Evolutionary conservation across 2,797 vertebrate genomes (phyloP).

Genomic region (Menidia menidia): DNA sequence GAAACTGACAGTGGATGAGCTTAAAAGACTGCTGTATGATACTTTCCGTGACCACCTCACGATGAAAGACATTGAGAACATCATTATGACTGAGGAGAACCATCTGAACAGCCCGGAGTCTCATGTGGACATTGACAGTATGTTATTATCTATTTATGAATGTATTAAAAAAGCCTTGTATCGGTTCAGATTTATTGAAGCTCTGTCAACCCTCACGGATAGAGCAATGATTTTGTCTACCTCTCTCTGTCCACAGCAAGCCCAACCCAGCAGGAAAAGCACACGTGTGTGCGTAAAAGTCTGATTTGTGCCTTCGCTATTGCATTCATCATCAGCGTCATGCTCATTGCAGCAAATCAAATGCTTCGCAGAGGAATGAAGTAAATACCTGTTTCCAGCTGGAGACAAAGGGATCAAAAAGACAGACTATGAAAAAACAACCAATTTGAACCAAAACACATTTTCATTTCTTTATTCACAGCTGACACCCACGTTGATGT

Average conservation of each 20-base stretch:
- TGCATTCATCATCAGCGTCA: constrained; percentile 98
- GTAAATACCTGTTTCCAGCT: constrained; percentile 68
- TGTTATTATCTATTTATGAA: constrained; percentile 45
- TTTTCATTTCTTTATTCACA: constrained; percentile 34
- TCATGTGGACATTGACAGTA: constrained; percentile 96
- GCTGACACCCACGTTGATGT: constrained; percentile 25
- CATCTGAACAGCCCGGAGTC: constrained; percentile 94
- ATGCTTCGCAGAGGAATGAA: constrained; percentile 98
- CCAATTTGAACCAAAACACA: constrained; percentile 54
- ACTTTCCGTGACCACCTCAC: constrained; percentile 98
- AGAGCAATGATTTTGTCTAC: constrained; percentile 15
- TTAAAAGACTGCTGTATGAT: constrained; percentile 95
- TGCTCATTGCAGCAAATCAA: constrained; percentile 98
- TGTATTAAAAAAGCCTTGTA: not conserved
- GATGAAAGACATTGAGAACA: constrained; percentile 99
- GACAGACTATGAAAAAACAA: constrained; percentile 10
- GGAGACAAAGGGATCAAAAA: constrained; percentile 10
- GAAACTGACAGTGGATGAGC: constrained; percentile 97
- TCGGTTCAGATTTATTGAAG: constrained; percentile 1
- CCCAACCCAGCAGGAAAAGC: constrained; percentile 97
- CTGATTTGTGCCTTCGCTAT: constrained; percentile 99
- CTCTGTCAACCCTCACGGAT: not conserved
- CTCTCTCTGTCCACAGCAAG: constrained; percentile 86
- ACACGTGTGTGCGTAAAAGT: constrained; percentile 97
- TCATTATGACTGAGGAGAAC: constrained; percentile 97